Percentiles rank a stretch among this genome's conserved stretches.
Evolutionary conservation across 1,140 invertebrate genomes (phyloP).

Genomic region (Drosophila funebris): DNA sequence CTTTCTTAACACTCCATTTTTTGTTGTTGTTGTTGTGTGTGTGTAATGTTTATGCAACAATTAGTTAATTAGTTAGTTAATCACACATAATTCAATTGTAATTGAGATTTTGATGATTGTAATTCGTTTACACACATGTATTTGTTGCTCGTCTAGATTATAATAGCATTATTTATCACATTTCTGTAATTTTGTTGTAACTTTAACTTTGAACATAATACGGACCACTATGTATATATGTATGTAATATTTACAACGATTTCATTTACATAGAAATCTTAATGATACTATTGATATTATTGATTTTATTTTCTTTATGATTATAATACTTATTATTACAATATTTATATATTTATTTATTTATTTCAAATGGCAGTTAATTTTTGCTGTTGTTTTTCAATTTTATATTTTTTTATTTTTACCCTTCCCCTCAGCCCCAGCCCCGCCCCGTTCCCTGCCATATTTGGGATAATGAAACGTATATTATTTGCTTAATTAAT

Average conservation of each 20-base stretch:
- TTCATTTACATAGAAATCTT: conserved; percentile 26
- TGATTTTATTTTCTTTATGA: conserved; percentile 5
- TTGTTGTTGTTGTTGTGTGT: not conserved
- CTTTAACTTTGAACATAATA: conserved; percentile 24
- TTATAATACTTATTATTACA: conserved; percentile 10
- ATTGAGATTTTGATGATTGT: not conserved
- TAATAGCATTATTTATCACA: conserved; percentile 10
- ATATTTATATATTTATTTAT: too few species aligned
- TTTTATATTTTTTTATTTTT: too few species aligned
- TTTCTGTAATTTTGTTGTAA: not conserved
- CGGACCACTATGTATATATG: conserved; percentile 43
- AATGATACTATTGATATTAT: conserved; percentile 15
- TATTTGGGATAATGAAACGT: not conserved
- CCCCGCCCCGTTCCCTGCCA: not conserved
- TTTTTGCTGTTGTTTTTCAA: not conserved
- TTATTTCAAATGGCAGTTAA: conserved; percentile 2
- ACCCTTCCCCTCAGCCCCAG: not conserved
- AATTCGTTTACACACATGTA: not conserved
- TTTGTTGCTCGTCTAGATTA: conserved; percentile 31
- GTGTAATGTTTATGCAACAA: conserved; percentile 3
- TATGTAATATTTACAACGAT: conserved; percentile 36
- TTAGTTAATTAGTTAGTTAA: conserved; percentile 2
- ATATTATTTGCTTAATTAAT: not conserved
- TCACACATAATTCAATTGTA: not conserved
- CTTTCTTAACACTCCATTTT: not conserved